phyloP scores from a whole-genome alignment of 2,797 vertebrate genomes.

The Streptopelia turtur region DNA sequence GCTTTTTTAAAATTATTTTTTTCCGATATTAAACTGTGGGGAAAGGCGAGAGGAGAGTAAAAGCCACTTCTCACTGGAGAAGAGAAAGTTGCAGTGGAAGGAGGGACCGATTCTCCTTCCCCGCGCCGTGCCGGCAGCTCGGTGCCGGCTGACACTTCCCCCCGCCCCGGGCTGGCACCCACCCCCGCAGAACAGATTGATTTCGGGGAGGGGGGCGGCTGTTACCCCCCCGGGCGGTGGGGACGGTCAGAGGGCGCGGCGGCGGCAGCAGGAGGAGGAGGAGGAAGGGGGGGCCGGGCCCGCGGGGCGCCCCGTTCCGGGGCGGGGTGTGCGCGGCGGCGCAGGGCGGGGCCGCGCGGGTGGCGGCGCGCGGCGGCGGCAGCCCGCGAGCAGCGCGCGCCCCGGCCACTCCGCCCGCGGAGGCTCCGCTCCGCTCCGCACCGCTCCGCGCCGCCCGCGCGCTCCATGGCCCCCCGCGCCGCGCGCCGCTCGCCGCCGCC shows the following conservation, averaged over 20 bases:
- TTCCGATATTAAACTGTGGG: background rate
- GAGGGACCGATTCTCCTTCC: too few species aligned
- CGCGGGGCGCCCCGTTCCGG: constrained; percentile 62
- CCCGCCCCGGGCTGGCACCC: background rate
- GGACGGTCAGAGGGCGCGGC: background rate
- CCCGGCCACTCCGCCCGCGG: constrained; percentile 22
- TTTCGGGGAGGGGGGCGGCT: background rate
- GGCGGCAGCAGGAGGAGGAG: background rate
- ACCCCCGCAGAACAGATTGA: background rate
- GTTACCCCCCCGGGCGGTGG: background rate
- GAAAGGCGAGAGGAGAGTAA: background rate
- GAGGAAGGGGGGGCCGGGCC: background rate
- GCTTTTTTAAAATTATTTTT: accelerated
- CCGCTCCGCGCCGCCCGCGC: background rate
- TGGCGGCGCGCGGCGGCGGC: constrained; percentile 75
- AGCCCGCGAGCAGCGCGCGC: constrained; percentile 2
- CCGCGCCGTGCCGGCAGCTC: background rate
- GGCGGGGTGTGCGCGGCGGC: constrained; percentile 96
- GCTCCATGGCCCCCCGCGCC: constrained; percentile 37
- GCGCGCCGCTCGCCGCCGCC: constrained; percentile 16
- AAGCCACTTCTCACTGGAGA: background rate
- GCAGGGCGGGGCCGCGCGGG: constrained; percentile 95
- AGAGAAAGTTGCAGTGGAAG: background rate
- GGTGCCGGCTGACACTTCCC: background rate
- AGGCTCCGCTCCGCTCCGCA: background rate